Conservation (phyloP, 2,113 vertebrate genomes). For the Lucifuga dentata region DNA sequence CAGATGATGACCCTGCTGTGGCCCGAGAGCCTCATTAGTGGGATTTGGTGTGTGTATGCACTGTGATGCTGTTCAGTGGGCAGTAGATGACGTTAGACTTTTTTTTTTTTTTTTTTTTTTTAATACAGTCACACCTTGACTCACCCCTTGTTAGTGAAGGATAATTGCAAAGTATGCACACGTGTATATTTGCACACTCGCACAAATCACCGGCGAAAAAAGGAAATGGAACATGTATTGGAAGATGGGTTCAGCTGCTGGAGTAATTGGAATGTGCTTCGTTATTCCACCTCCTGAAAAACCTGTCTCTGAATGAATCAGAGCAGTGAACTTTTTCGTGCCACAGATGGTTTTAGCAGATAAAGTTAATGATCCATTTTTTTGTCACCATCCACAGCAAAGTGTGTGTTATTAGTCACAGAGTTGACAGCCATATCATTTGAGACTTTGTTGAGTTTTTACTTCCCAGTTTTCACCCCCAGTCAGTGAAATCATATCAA, state of each 20-base stretch:
- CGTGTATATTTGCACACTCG: slow-evolving; percentile 9
- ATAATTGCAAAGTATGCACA: slow-evolving; percentile 52
- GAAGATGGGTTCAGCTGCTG: slow-evolving; percentile 1
- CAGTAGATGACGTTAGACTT: slow-evolving; percentile 52
- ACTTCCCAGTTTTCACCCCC: no score
- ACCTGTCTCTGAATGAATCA: slow-evolving; percentile 14
- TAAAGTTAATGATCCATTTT: slow-evolving; percentile 37
- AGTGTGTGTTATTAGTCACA: slow-evolving; percentile 1
- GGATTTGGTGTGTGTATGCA: slow-evolving; percentile 8
- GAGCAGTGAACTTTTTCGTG: slow-evolving; percentile 15
- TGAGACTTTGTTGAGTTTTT: background rate
- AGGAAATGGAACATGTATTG: slow-evolving; percentile 31
- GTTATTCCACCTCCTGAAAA: slow-evolving; percentile 24
- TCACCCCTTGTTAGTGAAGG: slow-evolving; percentile 48
- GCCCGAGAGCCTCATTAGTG: slow-evolving; percentile 54
- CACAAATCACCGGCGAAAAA: slow-evolving; percentile 6
- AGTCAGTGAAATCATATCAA: no score
- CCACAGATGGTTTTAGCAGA: slow-evolving; percentile 48
- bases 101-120: slow-evolving; percentile 9
- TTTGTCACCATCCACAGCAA: slow-evolving; percentile 13
- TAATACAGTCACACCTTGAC: slow-evolving; percentile 21
- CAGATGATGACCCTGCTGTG: slow-evolving; percentile 50
- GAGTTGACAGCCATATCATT: background rate
- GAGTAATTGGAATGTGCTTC: slow-evolving; percentile 42
- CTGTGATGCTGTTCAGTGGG: slow-evolving; percentile 47